These are phyloP conservation scores for Ceratosolen solmsi DNA, from an alignment of 1,140 invertebrate species.

Conservation along the genomic window DNA sequence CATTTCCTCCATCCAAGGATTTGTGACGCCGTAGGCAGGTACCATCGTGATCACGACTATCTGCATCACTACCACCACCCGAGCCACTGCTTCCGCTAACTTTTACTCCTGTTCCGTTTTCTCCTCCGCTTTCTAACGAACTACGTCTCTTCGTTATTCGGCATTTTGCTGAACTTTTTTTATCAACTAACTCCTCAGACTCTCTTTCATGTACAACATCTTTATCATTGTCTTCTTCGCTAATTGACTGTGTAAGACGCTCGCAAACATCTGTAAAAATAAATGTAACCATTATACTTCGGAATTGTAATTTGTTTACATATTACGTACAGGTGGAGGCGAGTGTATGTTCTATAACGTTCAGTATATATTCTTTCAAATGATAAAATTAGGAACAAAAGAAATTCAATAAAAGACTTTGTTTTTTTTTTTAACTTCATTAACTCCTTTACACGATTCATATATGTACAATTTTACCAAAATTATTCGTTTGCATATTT, in stretches of 20 bases:
- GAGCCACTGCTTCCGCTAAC: background rate
- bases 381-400: no score
- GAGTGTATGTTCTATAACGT: no score
- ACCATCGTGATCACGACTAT: slow-evolving; percentile 70
- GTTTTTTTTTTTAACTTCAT: no score
- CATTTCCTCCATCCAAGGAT: slow-evolving; percentile 76
- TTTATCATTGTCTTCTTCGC: background rate
- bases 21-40: slow-evolving; percentile 73
- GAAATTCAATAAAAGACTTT: no score
- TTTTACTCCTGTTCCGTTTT: slow-evolving; percentile 64
- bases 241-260: background rate
- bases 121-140: slow-evolving; percentile 75
- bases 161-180: slow-evolving; percentile 66
- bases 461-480: no score
- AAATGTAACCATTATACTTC: no score
- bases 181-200: slow-evolving; percentile 40
- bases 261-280: slow-evolving; percentile 27
- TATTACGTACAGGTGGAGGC: no score
- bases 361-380: no score
- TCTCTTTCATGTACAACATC: background rate
- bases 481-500: no score
- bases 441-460: no score
- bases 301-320: no score
- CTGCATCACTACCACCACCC: slow-evolving; percentile 64
- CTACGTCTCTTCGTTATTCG: slow-evolving; percentile 71